These are phyloP conservation scores for Apocrypta bakeri DNA, from an alignment of 1,140 invertebrate genomes.

Conservation along the genomic window DNA sequence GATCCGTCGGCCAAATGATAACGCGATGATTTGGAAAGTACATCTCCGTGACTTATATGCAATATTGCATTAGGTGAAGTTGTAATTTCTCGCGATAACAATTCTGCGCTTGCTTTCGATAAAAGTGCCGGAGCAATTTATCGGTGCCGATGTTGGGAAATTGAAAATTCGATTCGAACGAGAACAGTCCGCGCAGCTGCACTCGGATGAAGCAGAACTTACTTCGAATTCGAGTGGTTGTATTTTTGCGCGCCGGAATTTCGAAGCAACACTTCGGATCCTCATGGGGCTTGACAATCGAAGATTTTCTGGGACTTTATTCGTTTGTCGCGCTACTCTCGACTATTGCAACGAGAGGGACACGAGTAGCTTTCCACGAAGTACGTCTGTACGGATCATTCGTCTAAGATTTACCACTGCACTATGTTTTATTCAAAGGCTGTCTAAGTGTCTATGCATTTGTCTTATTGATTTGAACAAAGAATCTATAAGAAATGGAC, in stretches of 20 bases:
- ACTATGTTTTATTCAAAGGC: not conserved
- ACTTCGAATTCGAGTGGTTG: constrained; percentile 23
- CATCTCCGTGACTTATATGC: no score
- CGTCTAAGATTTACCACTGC: not conserved
- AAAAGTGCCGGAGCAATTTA: no score
- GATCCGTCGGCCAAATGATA: no score
- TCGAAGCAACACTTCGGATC: not conserved
- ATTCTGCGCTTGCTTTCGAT: no score
- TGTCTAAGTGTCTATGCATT: not conserved
- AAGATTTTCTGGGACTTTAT: not conserved
- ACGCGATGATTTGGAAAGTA: no score
- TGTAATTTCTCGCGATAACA: no score
- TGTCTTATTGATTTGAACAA: not conserved
- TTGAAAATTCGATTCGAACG: constrained; percentile 1
- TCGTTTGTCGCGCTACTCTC: not conserved
- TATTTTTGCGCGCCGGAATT: not conserved
- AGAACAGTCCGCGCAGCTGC: not conserved
- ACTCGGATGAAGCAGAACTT: not conserved
- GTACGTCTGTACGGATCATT: no score
- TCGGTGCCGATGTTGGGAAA: not conserved
- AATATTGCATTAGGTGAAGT: no score
- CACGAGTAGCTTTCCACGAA: no score
- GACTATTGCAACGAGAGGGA: no score
- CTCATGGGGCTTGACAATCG: not conserved
- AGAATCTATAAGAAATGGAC: not conserved